A percentile compares a stretch with the other conserved stretches of the same genome.
These are phyloP conservation scores for Urosaurus nigricauda DNA, from an alignment of 2,797 vertebrate genomes.

Conservation along the genomic window DNA sequence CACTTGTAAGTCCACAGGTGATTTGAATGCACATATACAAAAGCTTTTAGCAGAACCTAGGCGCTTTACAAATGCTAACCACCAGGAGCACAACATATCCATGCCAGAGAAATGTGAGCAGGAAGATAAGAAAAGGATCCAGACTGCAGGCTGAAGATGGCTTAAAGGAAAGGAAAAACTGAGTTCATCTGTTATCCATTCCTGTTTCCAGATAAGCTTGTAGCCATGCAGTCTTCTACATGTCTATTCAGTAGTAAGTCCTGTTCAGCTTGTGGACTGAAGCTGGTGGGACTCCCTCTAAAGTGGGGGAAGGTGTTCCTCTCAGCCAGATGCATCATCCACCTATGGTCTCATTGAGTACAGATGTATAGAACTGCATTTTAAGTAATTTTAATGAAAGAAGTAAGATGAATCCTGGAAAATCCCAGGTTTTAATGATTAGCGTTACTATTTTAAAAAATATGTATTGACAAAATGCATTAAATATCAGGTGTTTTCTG, in stretches of 20 bases:
- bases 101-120: too few relatives aligned
- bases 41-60: too few relatives aligned
- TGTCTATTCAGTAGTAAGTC: not conserved
- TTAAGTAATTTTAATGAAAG: not conserved
- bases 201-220: not conserved
- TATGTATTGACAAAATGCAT: not conserved
- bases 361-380: not conserved
- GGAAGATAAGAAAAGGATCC: not conserved
- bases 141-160: not conserved
- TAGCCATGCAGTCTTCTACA: not conserved
- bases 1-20: too few relatives aligned
- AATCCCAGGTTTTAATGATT: not conserved
- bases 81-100: too few relatives aligned
- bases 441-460: not conserved
- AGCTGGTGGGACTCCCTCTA: too few relatives aligned
- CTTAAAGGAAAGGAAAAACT: not conserved
- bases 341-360: too few relatives aligned
- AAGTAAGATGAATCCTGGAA: not conserved
- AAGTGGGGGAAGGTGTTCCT: too few relatives aligned
- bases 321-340: too few relatives aligned
- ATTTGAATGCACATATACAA: too few relatives aligned
- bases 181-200: not conserved
- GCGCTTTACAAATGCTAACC: too few relatives aligned
- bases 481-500: not conserved
- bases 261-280: too few relatives aligned